These are phyloP conservation scores for Ondatra zibethicus DNA, from an alignment of 2,113 vertebrate species.

Conservation along the genomic window DNA sequence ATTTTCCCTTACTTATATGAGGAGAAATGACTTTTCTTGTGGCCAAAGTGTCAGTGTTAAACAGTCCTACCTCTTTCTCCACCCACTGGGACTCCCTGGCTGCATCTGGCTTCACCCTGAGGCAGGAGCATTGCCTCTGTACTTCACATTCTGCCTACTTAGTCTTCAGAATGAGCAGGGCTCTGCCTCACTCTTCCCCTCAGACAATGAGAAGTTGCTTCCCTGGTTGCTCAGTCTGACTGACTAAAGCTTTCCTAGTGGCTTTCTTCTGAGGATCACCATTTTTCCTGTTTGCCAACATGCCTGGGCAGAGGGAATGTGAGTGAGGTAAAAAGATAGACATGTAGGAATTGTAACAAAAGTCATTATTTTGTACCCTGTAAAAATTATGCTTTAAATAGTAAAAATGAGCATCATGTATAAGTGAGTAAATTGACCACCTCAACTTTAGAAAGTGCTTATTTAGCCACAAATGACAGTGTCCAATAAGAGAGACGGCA, in stretches of 20 bases:
- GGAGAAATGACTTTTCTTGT: background rate
- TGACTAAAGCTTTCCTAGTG: background rate
- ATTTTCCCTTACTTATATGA: background rate
- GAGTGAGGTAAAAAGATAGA: background rate
- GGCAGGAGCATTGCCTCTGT: fast-evolving
- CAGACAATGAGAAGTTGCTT: background rate
- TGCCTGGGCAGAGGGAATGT: background rate
- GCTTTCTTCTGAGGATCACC: background rate
- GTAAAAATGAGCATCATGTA: background rate
- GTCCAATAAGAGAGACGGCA: background rate
- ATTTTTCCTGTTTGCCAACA: background rate
- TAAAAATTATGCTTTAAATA: background rate
- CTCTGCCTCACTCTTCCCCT: background rate
- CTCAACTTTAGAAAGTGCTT: conserved; percentile 13
- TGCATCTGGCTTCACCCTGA: too few relatives aligned
- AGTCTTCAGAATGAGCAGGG: background rate
- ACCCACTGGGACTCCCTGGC: background rate
- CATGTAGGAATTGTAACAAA: background rate
- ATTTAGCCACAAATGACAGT: background rate
- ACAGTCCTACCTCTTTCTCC: fast-evolving
- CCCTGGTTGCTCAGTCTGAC: background rate
- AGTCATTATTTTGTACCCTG: background rate
- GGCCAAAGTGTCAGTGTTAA: background rate
- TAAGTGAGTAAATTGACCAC: background rate
- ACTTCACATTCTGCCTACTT: background rate